Evolutionary conservation across 2,888 invertebrate species (phyloP), one percentile per base, ranked within the genome.

Genomic region (Thecocarcelia acutangulata): DNA sequence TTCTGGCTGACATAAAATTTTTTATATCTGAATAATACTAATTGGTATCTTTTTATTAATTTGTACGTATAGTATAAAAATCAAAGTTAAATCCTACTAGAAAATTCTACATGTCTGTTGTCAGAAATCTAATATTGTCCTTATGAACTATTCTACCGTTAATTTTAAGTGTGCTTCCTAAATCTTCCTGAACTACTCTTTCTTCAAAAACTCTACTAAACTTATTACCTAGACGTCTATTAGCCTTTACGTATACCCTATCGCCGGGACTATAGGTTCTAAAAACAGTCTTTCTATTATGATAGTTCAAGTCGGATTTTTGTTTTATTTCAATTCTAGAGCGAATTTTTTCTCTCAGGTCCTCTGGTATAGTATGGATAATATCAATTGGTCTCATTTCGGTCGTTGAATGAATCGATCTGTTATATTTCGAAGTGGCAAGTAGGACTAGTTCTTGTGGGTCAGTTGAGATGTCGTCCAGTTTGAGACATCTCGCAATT

Each of bases 401-500:
- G 17, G n/a, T 12, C 11, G 56, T 56, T 12, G 37, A 37, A 12
- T 37, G 56, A 37, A 56, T 56, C 11, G 56, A 17, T 12, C 56
- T 56, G 17, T 37, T 37, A 33, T 56, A 56, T 37, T 15, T 19
- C 6, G 12, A 15, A 11, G 37, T 56, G 11, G 37, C 56, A 37
- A 56, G 19, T 5, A 37, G 56, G 4, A 56, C 9, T 4, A 56
- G 37, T 12, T 56, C 37, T 37, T 12, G 2, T 12, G 37, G 4
- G 12, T 56, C 37, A n/a, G 11, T 19, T 1, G 56, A 37, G 3
- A 17, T n/a, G n/a, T n/a, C n/a, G n/a, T n/a, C n/a, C n/a, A n/a
- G n/a, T n/a, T n/a, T n/a, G n/a, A n/a, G n/a, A 56, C 56, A 56
- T n/a, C 56, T 56, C 13, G 56, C 37, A 3, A 56, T 56, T 56